Percentiles rank a stretch among this genome's conserved stretches.
phyloP scores from a whole-genome alignment of 1,140 invertebrate species.

The Drosophila miranda region DNA sequence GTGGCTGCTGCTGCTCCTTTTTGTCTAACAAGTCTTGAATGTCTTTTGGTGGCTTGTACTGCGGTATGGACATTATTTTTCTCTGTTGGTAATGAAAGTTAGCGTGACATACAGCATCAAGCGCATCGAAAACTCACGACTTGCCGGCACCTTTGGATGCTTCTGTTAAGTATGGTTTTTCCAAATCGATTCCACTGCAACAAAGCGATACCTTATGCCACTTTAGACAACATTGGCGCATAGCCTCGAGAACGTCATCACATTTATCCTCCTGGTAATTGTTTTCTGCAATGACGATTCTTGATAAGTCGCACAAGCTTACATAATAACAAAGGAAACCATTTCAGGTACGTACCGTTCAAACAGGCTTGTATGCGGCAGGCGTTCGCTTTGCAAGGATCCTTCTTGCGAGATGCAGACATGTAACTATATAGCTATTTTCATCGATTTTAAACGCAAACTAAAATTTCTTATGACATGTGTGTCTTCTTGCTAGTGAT shows the following conservation, averaged over 20 bases:
- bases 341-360: conserved; percentile 84
- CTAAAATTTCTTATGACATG: background rate
- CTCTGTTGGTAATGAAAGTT: background rate
- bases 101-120: too few relatives aligned
- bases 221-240: conserved; percentile 87
- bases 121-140: conserved; percentile 21
- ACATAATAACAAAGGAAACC: conserved; percentile 10
- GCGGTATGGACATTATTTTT: conserved; percentile 73
- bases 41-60: conserved; percentile 71
- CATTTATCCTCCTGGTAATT: conserved; percentile 87
- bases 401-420: conserved; percentile 83
- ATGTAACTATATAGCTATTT: conserved; percentile 32
- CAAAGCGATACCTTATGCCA: conserved; percentile 85
- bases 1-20: conserved; percentile 61
- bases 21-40: conserved; percentile 61
- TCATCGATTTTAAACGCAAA: background rate
- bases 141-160: conserved; percentile 20
- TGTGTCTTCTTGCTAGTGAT: too few relatives aligned
- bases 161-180: conserved; percentile 81
- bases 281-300: conserved; percentile 83
- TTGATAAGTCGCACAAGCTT: conserved; percentile 43
- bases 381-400: conserved; percentile 89
- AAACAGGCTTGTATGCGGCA: conserved; percentile 91
- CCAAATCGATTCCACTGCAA: conserved; percentile 86
- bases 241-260: conserved; percentile 84